Evolutionary conservation across 1,140 invertebrate species (phyloP).

Genomic region (Anagrus nilaparvatae): DNA sequence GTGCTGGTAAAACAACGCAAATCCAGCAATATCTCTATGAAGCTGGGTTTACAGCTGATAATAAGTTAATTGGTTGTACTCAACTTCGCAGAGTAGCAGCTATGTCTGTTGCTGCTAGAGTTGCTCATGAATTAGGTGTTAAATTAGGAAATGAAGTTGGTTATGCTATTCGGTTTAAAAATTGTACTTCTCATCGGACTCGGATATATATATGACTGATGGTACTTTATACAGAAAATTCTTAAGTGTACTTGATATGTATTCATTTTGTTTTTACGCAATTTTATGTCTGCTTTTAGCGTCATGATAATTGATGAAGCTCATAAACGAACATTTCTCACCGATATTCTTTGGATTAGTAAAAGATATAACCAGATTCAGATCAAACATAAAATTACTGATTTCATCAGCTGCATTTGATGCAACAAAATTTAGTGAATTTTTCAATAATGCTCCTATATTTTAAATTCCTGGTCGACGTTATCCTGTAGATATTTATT

Average conservation of each 20-base stretch:
- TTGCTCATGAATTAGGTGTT: constrained; percentile 99
- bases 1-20: constrained; percentile 91
- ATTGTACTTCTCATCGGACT: constrained; percentile 94
- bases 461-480: constrained; percentile 89
- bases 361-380: constrained; percentile 93
- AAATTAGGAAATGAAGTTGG: constrained; percentile 98
- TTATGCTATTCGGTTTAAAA: constrained; percentile 98
- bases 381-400: constrained; percentile 88
- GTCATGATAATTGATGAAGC: constrained; percentile 99
- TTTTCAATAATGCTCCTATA: constrained; percentile 98
- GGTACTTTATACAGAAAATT: constrained; percentile 97
- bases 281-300: constrained; percentile 43
- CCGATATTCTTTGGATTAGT: constrained; percentile 97
- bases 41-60: constrained; percentile 74
- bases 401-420: constrained; percentile 98
- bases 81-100: constrained; percentile 90
- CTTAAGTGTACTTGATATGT: constrained; percentile 82
- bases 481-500: constrained; percentile 93
- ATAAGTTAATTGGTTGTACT: constrained; percentile 63
- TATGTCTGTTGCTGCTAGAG: constrained; percentile 98
- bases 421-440: constrained; percentile 95
- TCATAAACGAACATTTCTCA: constrained; percentile 95
- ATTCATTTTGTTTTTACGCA: background rate
- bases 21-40: constrained; percentile 96
- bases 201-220: constrained; percentile 99